Base-by-base conservation (phyloP, 2,888 invertebrate genomes). In the Drosophila mercatorum region DNA sequence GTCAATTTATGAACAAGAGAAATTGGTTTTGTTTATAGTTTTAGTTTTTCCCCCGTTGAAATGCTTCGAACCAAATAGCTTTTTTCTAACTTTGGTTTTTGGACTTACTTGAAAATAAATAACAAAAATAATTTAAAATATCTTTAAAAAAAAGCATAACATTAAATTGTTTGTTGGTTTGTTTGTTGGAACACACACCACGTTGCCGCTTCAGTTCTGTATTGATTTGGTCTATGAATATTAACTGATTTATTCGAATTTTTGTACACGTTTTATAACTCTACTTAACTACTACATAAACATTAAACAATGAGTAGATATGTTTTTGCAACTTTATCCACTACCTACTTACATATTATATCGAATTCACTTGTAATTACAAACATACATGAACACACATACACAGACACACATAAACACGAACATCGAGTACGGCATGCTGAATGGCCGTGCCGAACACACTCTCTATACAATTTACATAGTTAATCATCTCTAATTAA, bases 321-420 rank as follows among this genome's bases (percentile, higher is more conserved):
- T 69, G 67, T 82, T 81, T 51, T 82, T 80, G 81, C 76, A 87
- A 85, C 82, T 78, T 76, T 79, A 75, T 78, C 81, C 81, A 83
- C 81, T 70, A 80, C 66, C 62, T 86, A 77, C 58, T 66, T 66
- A 67, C 68, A 77, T 73, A 73, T 57, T 63, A 65, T 83, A 84
- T 80, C 72, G 53, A 87, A 80, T 47, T 80, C 82, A 81, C 75
- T 82, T 87, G 84, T 87, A 87, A 84, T 84, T 82, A 80, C 72
- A 80, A 75, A 79, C 73, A 75, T 69, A 67, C 68, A 63, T 73
- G 67, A 57, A 52, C 75, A 80, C 71, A 81, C 72, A 77, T 71
- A 81, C 73, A 31, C 5, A 31, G 0, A 10, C 68, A 69, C 47
- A 58, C 31, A 51, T 22, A 22, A 1, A 22, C 22, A 22, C 1